These are phyloP conservation scores for Euthynnus affinis DNA, from an alignment of 2,797 vertebrate genomes.

Conservation along the genomic window DNA sequence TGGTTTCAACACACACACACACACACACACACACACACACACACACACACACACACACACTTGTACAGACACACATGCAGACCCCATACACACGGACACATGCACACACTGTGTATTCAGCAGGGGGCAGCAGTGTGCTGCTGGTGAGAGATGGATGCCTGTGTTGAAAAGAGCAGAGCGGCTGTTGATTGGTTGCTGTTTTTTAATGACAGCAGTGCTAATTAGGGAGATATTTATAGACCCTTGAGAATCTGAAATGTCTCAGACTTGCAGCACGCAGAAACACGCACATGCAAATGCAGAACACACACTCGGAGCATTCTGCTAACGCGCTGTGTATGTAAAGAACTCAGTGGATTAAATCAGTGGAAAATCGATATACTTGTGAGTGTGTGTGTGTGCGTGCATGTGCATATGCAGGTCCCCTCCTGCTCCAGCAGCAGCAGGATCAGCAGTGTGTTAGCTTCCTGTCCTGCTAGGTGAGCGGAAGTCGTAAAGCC, in stretches of 20 bases:
- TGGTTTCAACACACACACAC: constrained; percentile 62
- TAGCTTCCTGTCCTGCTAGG: constrained; percentile 80
- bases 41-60: constrained; percentile 26
- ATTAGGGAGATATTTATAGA: constrained; percentile 69
- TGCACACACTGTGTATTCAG: constrained; percentile 21
- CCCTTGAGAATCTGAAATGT: constrained; percentile 40
- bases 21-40: constrained; percentile 35
- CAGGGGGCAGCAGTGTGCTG: constrained; percentile 72
- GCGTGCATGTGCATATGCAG: constrained; percentile 25
- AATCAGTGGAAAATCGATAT: not conserved
- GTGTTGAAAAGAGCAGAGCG: constrained; percentile 31
- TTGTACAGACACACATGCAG: constrained; percentile 24
- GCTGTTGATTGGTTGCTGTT: constrained; percentile 58
- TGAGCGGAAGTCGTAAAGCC: constrained; percentile 83
- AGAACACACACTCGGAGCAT: not conserved
- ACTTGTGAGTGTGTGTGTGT: constrained; percentile 1
- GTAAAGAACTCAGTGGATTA: not conserved
- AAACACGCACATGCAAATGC: not conserved
- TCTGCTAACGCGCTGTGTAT: not conserved
- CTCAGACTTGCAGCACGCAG: constrained; percentile 19
- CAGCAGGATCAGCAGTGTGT: constrained; percentile 58
- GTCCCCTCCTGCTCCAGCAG: constrained; percentile 36
- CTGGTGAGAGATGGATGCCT: constrained; percentile 28
- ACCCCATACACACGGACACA: constrained; percentile 27
- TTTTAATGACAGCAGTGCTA: constrained; percentile 68